Percentiles rank a stretch among this genome's conserved stretches.
Evolutionary conservation across 1,140 invertebrate genomes (phyloP).

Genomic region (Ostrea denselamellosa): DNA sequence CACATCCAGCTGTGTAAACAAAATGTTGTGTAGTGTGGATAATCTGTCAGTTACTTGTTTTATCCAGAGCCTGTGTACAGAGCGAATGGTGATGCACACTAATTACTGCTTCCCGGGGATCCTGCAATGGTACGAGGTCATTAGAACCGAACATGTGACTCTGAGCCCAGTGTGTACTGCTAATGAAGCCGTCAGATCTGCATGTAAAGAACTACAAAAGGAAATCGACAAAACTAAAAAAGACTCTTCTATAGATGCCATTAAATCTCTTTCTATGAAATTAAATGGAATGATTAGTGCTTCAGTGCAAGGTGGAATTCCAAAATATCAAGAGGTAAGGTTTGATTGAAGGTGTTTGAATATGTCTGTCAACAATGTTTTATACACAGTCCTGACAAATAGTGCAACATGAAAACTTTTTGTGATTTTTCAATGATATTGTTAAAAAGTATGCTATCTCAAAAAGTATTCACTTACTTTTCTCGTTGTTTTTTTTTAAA

Average conservation of each 20-base stretch:
- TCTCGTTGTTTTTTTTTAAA: too few species aligned
- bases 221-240: slow-evolving; percentile 58
- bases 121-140: slow-evolving; percentile 75
- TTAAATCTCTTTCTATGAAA: slow-evolving; percentile 95
- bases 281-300: slow-evolving; percentile 80
- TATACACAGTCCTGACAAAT: too few species aligned
- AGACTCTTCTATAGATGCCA: slow-evolving; percentile 71
- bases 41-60: not conserved
- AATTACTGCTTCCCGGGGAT: slow-evolving; percentile 74
- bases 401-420: too few species aligned
- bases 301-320: slow-evolving; percentile 73
- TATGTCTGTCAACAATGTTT: too few species aligned
- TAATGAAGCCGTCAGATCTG: slow-evolving; percentile 68
- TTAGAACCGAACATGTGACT: slow-evolving; percentile 56
- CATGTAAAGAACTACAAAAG: slow-evolving; percentile 67
- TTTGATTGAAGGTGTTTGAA: too few species aligned
- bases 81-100: slow-evolving; percentile 70
- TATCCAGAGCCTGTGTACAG: slow-evolving; percentile 73
- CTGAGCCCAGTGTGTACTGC: slow-evolving; percentile 71
- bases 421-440: too few species aligned
- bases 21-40: not conserved
- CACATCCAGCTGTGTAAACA: too few species aligned
- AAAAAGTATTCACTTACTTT: too few species aligned
- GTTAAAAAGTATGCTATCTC: too few species aligned
- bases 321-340: slow-evolving; percentile 74